These are phyloP conservation scores for Trichoplusia ni DNA, from an alignment of 1,140 invertebrate species.

Conservation along the genomic window DNA sequence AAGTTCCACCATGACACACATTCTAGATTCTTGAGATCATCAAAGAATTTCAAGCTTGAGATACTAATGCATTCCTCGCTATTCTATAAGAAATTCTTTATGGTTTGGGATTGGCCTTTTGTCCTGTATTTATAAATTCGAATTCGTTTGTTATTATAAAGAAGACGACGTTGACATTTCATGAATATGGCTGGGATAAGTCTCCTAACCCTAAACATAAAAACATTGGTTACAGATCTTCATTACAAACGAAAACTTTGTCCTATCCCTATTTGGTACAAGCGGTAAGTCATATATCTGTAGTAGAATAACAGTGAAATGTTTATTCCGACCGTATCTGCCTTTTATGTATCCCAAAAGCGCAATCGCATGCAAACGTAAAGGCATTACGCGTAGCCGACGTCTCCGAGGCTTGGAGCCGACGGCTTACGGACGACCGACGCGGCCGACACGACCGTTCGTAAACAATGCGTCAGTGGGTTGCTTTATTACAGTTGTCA, in stretches of 20 bases:
- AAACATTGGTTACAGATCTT: not conserved
- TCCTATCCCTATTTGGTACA: slow-evolving; percentile 6
- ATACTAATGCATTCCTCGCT: too few relatives aligned
- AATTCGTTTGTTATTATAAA: too few relatives aligned
- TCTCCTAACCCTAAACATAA: not conserved
- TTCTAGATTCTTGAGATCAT: too few relatives aligned
- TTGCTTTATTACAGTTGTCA: slow-evolving; percentile 35
- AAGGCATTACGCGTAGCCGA: slow-evolving; percentile 3
- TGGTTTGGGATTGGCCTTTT: too few relatives aligned
- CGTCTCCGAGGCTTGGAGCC: slow-evolving; percentile 2
- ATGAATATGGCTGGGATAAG: too few relatives aligned
- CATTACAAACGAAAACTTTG: slow-evolving; percentile 1
- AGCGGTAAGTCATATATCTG: slow-evolving; percentile 7
- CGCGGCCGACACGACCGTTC: too few relatives aligned
- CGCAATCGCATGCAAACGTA: slow-evolving; percentile 17
- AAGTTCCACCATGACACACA: too few relatives aligned
- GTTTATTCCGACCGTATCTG: slow-evolving; percentile 23
- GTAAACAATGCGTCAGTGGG: slow-evolving; percentile 28
- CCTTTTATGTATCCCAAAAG: slow-evolving; percentile 15
- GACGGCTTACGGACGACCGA: not conserved
- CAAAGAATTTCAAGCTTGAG: too few relatives aligned
- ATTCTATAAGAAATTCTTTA: too few relatives aligned
- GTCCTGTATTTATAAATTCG: too few relatives aligned
- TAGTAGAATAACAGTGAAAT: slow-evolving; percentile 3
- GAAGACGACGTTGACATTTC: too few relatives aligned